Conservation (phyloP, 1,140 invertebrate genomes). For the Cepaea nemoralis region DNA sequence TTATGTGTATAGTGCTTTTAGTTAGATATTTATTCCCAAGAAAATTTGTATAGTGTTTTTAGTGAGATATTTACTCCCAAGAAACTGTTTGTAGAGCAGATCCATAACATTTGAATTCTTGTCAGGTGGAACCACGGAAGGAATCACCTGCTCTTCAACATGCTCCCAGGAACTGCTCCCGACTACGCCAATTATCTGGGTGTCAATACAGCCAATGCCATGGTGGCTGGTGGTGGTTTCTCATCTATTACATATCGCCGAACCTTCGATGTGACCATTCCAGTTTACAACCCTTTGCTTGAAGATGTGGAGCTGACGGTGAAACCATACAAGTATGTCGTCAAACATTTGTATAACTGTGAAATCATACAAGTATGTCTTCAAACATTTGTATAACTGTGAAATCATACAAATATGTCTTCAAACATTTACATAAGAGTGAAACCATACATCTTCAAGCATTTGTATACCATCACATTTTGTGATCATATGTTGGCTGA, state of each 20-base stretch:
- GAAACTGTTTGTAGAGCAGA: too few relatives aligned
- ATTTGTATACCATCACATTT: too few relatives aligned
- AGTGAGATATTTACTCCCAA: too few relatives aligned
- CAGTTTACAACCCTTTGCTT: conserved; percentile 83
- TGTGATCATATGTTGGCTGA: too few relatives aligned
- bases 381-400: conserved; percentile 44
- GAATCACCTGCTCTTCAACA: conserved; percentile 98
- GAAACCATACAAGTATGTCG: conserved; percentile 60
- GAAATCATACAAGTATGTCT: conserved; percentile 60
- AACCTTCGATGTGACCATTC: conserved; percentile 96
- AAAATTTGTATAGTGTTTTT: too few relatives aligned
- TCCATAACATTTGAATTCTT: too few relatives aligned
- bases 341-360: conserved; percentile 44
- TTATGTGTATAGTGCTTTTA: too few relatives aligned
- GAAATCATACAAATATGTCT: conserved; percentile 60
- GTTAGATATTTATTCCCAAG: too few relatives aligned
- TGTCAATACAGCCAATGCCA: conserved; percentile 94
- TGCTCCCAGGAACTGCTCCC: conserved; percentile 97
- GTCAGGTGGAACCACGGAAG: conserved; percentile 59
- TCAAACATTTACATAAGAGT: conserved; percentile 43
- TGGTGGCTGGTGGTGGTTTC: conserved; percentile 96
- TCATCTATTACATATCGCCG: conserved; percentile 87
- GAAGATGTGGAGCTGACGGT: conserved; percentile 51
- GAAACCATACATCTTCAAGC: conserved; percentile 48
- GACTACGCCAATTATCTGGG: conserved; percentile 93